A percentile compares a stretch with the other conserved stretches of the same genome.
Evolutionary conservation across 2,797 vertebrate species (phyloP).

Genomic region (Paratrypauchen microcephalus): DNA sequence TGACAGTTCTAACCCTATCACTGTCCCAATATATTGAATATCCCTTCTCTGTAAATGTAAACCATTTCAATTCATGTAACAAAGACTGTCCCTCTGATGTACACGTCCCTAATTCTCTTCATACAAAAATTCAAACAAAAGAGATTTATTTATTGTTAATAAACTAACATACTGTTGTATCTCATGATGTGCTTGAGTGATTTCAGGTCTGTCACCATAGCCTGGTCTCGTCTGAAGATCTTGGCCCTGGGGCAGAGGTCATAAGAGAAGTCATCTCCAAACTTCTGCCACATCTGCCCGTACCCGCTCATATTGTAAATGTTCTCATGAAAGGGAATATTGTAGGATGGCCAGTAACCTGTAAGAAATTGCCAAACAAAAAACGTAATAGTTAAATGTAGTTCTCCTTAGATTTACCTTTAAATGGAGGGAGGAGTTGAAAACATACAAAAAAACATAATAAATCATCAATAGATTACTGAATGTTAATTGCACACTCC

Average conservation of each 20-base stretch:
- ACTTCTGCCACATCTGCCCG: slow-evolving; percentile 68
- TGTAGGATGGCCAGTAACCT: slow-evolving; percentile 97
- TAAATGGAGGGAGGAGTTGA: neutral
- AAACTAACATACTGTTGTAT: slow-evolving; percentile 82
- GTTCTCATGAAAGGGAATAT: slow-evolving; percentile 87
- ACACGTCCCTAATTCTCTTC: neutral
- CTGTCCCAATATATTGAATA: neutral
- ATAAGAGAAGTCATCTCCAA: slow-evolving; percentile 88
- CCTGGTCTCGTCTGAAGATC: slow-evolving; percentile 94
- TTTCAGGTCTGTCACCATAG: slow-evolving; percentile 78
- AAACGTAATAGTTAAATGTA: neutral
- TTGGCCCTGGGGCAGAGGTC: slow-evolving; percentile 92
- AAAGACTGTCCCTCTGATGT: neutral
- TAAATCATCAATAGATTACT: neutral
- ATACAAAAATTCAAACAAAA: neutral
- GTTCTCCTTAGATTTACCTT: neutral
- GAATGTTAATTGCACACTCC: neutral
- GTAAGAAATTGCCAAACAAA: neutral
- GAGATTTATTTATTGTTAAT: neutral
- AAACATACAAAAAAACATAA: no score
- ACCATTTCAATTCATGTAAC: neutral
- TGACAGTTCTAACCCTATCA: neutral
- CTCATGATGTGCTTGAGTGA: slow-evolving; percentile 92
- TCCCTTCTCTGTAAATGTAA: neutral
- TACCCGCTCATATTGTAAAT: slow-evolving; percentile 90